phyloP scores from a whole-genome alignment of 2,113 vertebrate genomes.

The Chroicocephalus ridibundus region DNA sequence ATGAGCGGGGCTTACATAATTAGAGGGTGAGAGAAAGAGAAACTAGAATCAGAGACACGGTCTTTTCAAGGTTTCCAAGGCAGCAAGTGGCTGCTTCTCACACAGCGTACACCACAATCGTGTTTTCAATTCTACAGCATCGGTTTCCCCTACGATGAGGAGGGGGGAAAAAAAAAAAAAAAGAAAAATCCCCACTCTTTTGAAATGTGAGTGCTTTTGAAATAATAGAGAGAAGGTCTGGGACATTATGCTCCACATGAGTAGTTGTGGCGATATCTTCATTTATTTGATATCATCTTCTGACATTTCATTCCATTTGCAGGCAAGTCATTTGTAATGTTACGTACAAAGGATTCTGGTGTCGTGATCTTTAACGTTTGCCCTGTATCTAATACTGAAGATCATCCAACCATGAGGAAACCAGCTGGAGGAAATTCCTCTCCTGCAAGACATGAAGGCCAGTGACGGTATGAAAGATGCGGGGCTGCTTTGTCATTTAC shows the following conservation, averaged over 20 bases:
- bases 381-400: background rate
- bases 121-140: background rate
- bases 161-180: background rate
- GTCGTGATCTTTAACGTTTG: slow-evolving; percentile 36
- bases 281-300: slow-evolving; percentile 24
- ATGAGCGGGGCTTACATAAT: slow-evolving; percentile 53
- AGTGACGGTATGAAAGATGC: background rate
- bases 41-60: background rate
- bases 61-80: slow-evolving; percentile 67
- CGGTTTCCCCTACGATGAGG: background rate
- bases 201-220: slow-evolving; percentile 20
- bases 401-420: slow-evolving; percentile 2
- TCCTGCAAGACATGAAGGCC: background rate
- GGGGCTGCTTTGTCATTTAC: slow-evolving; percentile 11
- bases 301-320: background rate
- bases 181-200: background rate
- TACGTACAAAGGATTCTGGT: background rate
- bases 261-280: slow-evolving; percentile 15
- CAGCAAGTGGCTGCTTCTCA: slow-evolving; percentile 56
- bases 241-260: slow-evolving; percentile 26
- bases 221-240: slow-evolving; percentile 21
- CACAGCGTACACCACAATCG: background rate
- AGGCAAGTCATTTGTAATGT: background rate
- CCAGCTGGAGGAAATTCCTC: slow-evolving; percentile 29
- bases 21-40: slow-evolving; percentile 46